These are phyloP conservation scores for Tenthredo mesomela DNA, from an alignment of 2,888 invertebrate species.

Conservation along the genomic window DNA sequence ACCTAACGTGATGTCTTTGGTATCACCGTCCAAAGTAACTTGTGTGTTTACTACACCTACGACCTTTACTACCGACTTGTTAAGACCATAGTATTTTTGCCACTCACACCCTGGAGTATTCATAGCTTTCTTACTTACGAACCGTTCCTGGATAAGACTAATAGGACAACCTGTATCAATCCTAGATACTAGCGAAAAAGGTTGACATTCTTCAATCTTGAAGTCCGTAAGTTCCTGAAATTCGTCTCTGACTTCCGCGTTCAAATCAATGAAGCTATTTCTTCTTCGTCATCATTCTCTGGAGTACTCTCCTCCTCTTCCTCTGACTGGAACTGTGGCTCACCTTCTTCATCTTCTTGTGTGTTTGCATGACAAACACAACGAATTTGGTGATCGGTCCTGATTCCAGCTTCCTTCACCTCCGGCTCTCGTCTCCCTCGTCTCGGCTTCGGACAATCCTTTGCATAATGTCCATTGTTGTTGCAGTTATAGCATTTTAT, in stretches of 20 bases:
- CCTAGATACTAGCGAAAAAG: conserved; percentile 47
- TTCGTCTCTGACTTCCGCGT: conserved; percentile 29
- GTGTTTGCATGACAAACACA: too few species aligned
- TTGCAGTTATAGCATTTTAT: conserved; percentile 2
- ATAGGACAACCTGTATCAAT: conserved; percentile 55
- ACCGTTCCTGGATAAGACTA: conserved; percentile 50
- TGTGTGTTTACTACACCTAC: conserved; percentile 34
- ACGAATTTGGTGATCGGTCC: too few species aligned
- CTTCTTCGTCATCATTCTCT: conserved; percentile 32
- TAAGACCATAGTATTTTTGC: conserved; percentile 51
- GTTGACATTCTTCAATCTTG: conserved; percentile 25
- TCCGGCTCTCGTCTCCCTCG: neutral
- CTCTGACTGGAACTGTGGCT: conserved; percentile 6
- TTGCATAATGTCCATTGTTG: conserved; percentile 7
- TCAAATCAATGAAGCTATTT: conserved; percentile 48
- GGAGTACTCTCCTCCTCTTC: conserved; percentile 45
- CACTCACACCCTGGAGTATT: conserved; percentile 20
- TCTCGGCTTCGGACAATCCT: conserved; percentile 6
- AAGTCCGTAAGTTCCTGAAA: conserved; percentile 42
- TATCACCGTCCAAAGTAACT: conserved; percentile 51
- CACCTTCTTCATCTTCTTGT: neutral
- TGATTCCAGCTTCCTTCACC: too few species aligned
- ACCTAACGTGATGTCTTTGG: conserved; percentile 13
- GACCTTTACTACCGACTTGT: conserved; percentile 48
- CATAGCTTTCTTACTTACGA: conserved; percentile 43